These are phyloP conservation scores for Pantherophis vulpinus DNA, from an alignment of 2,797 vertebrate species.

Conservation along the genomic window DNA sequence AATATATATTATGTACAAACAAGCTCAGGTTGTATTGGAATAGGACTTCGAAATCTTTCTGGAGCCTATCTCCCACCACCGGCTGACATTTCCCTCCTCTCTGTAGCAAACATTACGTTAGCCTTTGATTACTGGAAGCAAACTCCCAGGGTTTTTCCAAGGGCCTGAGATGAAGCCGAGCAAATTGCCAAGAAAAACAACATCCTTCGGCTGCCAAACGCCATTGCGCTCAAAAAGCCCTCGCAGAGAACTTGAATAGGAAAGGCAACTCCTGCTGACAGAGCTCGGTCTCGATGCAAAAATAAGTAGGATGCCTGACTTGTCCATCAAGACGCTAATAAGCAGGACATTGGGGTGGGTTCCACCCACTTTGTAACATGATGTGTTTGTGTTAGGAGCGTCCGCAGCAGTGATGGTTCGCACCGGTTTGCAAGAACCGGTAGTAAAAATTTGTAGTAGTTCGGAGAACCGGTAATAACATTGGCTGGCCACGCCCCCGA, in stretches of 20 bases:
- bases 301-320: background rate
- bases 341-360: background rate
- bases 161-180: conserved; percentile 2
- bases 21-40: background rate
- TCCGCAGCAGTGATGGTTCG: too few species aligned
- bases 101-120: background rate
- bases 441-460: too few species aligned
- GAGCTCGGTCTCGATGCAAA: conserved; percentile 35
- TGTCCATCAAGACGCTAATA: background rate
- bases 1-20: conserved; percentile 9
- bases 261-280: conserved; percentile 15
- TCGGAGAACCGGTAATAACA: too few species aligned
- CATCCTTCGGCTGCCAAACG: conserved; percentile 35
- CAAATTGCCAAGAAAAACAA: conserved; percentile 41
- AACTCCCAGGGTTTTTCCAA: background rate
- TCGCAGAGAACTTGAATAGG: conserved; percentile 21
- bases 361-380: background rate
- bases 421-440: too few species aligned
- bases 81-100: background rate
- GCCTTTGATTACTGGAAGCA: background rate
- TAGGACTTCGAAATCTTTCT: background rate
- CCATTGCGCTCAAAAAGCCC: conserved; percentile 27
- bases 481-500: too few species aligned
- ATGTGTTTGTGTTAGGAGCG: too few species aligned
- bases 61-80: background rate